A percentile compares a stretch with the other conserved stretches of the same genome.
These are phyloP conservation scores for Poicephalus meyeri DNA, from an alignment of 2,113 vertebrate genomes.

Conservation along the genomic window DNA sequence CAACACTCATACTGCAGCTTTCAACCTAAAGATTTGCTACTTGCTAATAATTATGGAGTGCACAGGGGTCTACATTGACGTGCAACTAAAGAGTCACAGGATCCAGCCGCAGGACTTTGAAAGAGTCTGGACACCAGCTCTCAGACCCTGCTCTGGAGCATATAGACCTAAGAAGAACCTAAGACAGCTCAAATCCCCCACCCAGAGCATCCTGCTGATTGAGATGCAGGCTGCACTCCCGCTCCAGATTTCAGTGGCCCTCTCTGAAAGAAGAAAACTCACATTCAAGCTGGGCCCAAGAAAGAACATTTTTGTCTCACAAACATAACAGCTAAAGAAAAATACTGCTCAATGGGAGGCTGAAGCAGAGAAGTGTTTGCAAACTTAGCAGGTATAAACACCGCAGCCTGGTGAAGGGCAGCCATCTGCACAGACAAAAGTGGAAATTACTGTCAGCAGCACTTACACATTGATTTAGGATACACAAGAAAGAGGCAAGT, in stretches of 20 bases:
- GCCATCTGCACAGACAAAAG: constrained; percentile 25
- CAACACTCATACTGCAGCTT: background rate
- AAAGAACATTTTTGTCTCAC: background rate
- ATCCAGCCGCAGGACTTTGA: background rate
- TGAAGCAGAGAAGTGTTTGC: background rate
- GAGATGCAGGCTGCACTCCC: rapidly evolving
- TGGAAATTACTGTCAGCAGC: constrained; percentile 52
- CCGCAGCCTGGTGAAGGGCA: constrained; percentile 18
- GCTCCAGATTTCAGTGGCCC: background rate
- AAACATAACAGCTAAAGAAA: background rate
- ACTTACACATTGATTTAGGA: constrained; percentile 44
- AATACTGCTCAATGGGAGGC: background rate
- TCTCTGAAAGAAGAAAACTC: background rate
- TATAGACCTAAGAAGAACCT: background rate
- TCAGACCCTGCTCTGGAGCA: background rate
- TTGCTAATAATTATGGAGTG: background rate
- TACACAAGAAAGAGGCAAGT: background rate
- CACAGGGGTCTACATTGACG: background rate
- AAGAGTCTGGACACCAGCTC: background rate
- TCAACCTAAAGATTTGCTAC: background rate
- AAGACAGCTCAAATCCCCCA: background rate
- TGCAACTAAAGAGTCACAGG: background rate
- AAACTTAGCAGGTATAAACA: constrained; percentile 18
- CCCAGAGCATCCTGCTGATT: background rate
- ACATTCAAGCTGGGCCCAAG: background rate